Conservation (phyloP, 53 echinoderm and acorn worm genomes). For the Paracentrotus lividus region DNA sequence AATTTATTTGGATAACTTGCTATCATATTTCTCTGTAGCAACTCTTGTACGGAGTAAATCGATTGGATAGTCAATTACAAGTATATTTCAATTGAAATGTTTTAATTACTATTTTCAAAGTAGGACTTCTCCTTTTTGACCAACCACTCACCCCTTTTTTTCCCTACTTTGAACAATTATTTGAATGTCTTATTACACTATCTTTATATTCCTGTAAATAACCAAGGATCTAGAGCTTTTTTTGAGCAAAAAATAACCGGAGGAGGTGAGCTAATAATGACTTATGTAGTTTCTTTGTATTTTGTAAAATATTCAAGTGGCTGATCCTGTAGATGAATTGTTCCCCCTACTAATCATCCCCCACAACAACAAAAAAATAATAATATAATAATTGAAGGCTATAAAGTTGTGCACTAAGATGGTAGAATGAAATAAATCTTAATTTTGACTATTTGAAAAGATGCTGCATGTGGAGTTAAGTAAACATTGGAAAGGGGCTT, state of each 20-base stretch:
- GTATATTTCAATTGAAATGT: not conserved
- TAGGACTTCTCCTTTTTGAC: too few relatives aligned
- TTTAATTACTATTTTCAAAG: too few relatives aligned
- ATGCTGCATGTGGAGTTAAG: not conserved
- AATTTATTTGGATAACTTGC: too few relatives aligned
- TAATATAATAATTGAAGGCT: too few relatives aligned
- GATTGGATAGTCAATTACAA: not conserved
- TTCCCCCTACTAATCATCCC: not conserved
- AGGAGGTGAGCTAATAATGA: not conserved
- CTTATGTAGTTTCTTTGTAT: not conserved
- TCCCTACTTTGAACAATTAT: not conserved
- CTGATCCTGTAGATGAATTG: not conserved
- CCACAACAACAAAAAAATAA: not conserved
- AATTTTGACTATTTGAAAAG: not conserved
- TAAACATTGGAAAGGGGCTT: not conserved
- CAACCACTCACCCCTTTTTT: not conserved
- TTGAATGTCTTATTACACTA: not conserved
- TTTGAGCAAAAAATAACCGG: slow-evolving; percentile 23
- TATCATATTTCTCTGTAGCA: too few relatives aligned
- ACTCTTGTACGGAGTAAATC: too few relatives aligned
- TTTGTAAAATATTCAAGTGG: not conserved
- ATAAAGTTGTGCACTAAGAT: too few relatives aligned
- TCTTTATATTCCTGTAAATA: not conserved
- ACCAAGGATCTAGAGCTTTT: slow-evolving; percentile 42
- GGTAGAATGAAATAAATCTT: not conserved